Evolutionary conservation across 2,888 invertebrate species (phyloP).

Genomic region (Tenthredo scrophulariae): DNA sequence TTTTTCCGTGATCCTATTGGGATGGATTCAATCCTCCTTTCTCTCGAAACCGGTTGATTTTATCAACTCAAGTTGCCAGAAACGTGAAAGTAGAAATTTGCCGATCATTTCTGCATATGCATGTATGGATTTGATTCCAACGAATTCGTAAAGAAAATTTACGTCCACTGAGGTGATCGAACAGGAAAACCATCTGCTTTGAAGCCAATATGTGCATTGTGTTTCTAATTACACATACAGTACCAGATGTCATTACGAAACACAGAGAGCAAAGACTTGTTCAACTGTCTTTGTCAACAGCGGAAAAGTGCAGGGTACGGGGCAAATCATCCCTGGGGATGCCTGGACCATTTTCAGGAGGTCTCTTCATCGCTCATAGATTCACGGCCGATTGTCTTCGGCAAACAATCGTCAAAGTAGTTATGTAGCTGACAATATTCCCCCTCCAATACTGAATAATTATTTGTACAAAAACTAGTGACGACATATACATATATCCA

Average conservation of each 20-base stretch:
- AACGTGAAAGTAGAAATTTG: conserved; percentile 30
- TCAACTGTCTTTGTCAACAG: conserved; percentile 10
- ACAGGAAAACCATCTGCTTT: background rate
- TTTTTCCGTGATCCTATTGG: conserved; percentile 18
- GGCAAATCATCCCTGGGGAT: background rate
- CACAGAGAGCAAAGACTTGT: background rate
- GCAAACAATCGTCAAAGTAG: conserved; percentile 32
- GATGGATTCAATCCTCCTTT: conserved; percentile 32
- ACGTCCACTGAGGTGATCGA: background rate
- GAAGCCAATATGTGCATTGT: background rate
- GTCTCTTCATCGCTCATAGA: background rate
- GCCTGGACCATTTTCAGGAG: conserved; percentile 23
- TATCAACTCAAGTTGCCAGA: conserved; percentile 11
- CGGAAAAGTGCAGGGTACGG: background rate
- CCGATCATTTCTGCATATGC: background rate
- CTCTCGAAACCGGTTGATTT: conserved; percentile 41
- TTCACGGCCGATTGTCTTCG: conserved; percentile 26
- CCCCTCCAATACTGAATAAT: conserved; percentile 19
- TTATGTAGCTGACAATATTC: background rate
- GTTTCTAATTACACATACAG: background rate
- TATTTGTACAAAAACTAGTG: conserved; percentile 46
- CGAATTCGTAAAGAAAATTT: background rate
- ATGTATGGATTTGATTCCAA: background rate
- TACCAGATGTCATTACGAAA: conserved; percentile 9
- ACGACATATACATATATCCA: background rate